Evolutionary conservation across 2,797 vertebrate species (phyloP), one percentile per base, ranked within the genome.

Genomic region (Picus viridis): DNA sequence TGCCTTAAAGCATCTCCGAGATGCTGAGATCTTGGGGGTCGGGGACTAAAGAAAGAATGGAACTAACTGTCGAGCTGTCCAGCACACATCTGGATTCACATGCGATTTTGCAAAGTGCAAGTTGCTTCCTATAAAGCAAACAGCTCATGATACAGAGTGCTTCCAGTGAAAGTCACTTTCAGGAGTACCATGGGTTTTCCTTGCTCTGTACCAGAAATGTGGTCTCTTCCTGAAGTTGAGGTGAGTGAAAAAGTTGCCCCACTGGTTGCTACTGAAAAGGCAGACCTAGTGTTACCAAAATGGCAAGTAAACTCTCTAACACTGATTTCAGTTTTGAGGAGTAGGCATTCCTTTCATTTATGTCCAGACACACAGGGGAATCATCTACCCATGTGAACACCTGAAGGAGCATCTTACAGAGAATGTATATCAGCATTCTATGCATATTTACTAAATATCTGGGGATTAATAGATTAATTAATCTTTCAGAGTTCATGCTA

Each of bases 21-120:
- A 49, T 26, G 29, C 29, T 2, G 4, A 59, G 14, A 13, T 57
- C 20, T 14, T 1, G 0, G 12, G 18, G 8, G 5, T 5, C 7
- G 1, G 23, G 34, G 17, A 7, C 51, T 17, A 47, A 15, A 41
- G 32, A 27, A 19, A 63, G 19, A 73, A 30, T 14, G 4, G 26
- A 53, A 41, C 5, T 6, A 16, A 22, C 8, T 41, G 32, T 9
- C 1, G 1, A 57, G 51, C 32, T 51, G 34, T 27, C 6, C 59
- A 36, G 15, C 2, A 3, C 26, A 51, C 30, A 36, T 19, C 49
- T 43, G 58, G 17, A 51, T n/a, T 51, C 51, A 27, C 34, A 24
- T 13, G n/a, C 0, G 1, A 34, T 43, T 54, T 53, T 59, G 36
- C 36, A 36, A 56, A 43, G 7, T 47, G 34, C 45, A 61, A 16